Base-by-base conservation (phyloP, 2,113 vertebrate species). In the Periophthalmodon schlosseri region DNA sequence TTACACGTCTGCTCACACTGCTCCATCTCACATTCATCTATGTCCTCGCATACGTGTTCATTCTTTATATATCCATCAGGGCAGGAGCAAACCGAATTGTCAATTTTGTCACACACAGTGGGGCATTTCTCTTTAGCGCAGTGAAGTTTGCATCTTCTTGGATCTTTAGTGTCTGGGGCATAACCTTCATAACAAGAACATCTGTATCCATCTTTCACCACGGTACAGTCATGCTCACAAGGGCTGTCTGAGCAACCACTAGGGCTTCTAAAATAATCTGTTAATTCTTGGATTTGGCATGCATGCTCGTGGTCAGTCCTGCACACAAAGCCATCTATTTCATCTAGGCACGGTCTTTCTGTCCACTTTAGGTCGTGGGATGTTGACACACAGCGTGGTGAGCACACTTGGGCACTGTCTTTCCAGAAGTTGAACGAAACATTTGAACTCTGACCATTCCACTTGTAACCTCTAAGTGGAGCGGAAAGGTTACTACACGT, bases 311-410 rank as follows among this genome's bases (percentile, higher is more conserved):
- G 57, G 46, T 70, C 58, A 0, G 75, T 80, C 49, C 69, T 85
- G 77, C 94, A 94, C 73, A 93, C 71, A 78, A 89, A 94, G 1
- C 94, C 93, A 4, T 91, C 81, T 0, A 63, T n/a, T 66, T 64
- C 74, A 13, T 89, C 79, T 0, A 71, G 65, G 74, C 94, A 94
- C 0, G 58, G 49, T 61, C 82, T 84, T 78, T 91, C 88, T 6
- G 70, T 82, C 82, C 78, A 90, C 39, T 16, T 86, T 3, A 18
- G 54, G 24, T 83, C 75, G 0, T 34, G 66, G 18, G 93, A 91
- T 64, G 93, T 61, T 0, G 91, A 82, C 24, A 92, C 76, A 47
- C 93, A 94, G 16, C 2, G 56, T 1, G 79, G 76, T 52, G 84
- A 79, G 70, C 93, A 93, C 52, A 74, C 50, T 34, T 39, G 1